phyloP scores from a whole-genome alignment of 1,140 invertebrate species.

The Drosophila serrata region DNA sequence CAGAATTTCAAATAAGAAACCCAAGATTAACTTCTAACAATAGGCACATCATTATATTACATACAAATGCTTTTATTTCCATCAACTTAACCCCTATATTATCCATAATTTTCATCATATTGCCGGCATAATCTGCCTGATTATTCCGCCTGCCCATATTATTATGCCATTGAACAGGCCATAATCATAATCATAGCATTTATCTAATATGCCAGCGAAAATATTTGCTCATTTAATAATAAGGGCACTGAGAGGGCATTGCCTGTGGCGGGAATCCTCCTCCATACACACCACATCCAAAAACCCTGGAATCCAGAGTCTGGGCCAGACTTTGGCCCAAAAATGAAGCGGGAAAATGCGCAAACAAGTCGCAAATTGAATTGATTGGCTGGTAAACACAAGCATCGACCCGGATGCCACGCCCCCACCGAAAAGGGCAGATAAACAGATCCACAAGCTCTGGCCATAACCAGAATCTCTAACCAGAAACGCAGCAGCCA shows the following conservation, averaged over 20 bases:
- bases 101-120: not conserved
- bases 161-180: constrained; percentile 44
- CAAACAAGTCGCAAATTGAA: constrained; percentile 68
- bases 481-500: constrained; percentile 34
- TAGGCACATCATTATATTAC: not conserved
- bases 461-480: constrained; percentile 22
- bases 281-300: not conserved
- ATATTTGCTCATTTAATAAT: constrained; percentile 64
- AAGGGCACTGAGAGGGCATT: constrained; percentile 20
- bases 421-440: constrained; percentile 12
- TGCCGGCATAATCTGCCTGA: constrained; percentile 22
- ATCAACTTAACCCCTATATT: constrained; percentile 5
- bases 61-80: not conserved
- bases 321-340: constrained; percentile 15
- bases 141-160: constrained; percentile 32
- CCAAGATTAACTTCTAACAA: not conserved
- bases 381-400: constrained; percentile 65
- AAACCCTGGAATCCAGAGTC: not conserved
- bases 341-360: constrained; percentile 33
- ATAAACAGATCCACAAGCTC: constrained; percentile 23
- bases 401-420: constrained; percentile 34
- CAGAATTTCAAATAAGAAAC: not conserved
- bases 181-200: constrained; percentile 59
- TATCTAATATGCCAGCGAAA: constrained; percentile 54
- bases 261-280: constrained; percentile 17